These are phyloP conservation scores for Caenorhabditis macrosperma DNA, from an alignment of 2,888 invertebrate genomes.

Conservation along the genomic window DNA sequence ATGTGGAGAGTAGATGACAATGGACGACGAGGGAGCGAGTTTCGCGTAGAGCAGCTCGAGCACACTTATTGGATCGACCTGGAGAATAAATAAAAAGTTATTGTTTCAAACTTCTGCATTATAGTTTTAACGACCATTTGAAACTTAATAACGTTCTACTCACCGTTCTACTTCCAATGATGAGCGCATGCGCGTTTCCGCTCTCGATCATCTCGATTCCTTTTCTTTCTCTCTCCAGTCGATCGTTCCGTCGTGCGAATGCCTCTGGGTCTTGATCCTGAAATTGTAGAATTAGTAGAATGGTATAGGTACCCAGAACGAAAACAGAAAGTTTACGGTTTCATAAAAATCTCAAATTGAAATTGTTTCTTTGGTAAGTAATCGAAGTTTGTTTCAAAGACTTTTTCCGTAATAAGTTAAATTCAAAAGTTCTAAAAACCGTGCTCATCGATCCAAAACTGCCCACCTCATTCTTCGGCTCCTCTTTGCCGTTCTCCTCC, in stretches of 20 bases:
- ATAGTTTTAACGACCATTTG: too few relatives aligned
- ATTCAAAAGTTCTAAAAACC: too few relatives aligned
- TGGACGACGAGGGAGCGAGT: constrained; percentile 67
- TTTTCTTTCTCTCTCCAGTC: constrained; percentile 60
- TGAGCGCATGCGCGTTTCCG: constrained; percentile 55
- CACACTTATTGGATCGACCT: constrained; percentile 66
- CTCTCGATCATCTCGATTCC: constrained; percentile 60
- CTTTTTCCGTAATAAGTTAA: too few relatives aligned
- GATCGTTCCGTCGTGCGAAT: constrained; percentile 52
- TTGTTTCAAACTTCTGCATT: too few relatives aligned
- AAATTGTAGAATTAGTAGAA: too few relatives aligned
- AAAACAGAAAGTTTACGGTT: too few relatives aligned
- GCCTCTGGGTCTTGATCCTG: constrained; percentile 52
- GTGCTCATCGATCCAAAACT: too few relatives aligned
- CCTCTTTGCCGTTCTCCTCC: background rate
- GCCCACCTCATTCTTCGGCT: background rate
- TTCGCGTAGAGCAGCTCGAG: constrained; percentile 63
- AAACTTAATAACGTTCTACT: too few relatives aligned
- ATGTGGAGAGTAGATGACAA: constrained; percentile 72
- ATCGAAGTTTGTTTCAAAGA: background rate
- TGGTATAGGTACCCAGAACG: too few relatives aligned
- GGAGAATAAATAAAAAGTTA: constrained; percentile 1
- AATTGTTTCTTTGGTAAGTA: too few relatives aligned
- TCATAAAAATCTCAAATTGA: background rate
- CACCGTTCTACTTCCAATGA: constrained; percentile 61